Evolutionary conservation across 2,797 vertebrate species (phyloP).

Genomic region (Girardinus metallicus): DNA sequence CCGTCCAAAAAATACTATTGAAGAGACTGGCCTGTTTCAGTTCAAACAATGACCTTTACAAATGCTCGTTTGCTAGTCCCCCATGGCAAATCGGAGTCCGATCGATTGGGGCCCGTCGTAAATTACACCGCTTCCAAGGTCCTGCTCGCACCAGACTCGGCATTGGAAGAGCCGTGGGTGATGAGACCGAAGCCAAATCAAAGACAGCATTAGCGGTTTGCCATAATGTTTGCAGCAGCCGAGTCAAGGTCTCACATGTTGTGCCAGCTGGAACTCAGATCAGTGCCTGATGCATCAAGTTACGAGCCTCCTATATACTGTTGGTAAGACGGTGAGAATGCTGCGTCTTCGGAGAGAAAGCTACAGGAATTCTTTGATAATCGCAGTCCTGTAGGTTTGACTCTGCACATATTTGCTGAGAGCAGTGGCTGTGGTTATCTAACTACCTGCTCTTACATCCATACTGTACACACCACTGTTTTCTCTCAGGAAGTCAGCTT

Average conservation of each 20-base stretch:
- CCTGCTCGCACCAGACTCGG: slow-evolving; percentile 6
- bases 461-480: slow-evolving; percentile 21
- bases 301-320: neutral
- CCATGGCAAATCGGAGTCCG: neutral
- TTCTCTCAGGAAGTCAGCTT: slow-evolving; percentile 25
- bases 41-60: slow-evolving; percentile 16
- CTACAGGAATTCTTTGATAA: slow-evolving; percentile 34
- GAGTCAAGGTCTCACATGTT: slow-evolving; percentile 35
- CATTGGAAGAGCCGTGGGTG: slow-evolving; percentile 1
- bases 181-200: slow-evolving; percentile 32
- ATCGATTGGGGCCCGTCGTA: neutral
- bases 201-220: slow-evolving; percentile 19
- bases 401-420: slow-evolving; percentile 28
- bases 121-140: neutral
- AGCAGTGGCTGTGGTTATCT: slow-evolving; percentile 58
- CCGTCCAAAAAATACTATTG: slow-evolving; percentile 31
- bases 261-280: slow-evolving; percentile 40
- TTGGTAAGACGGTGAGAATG: slow-evolving; percentile 40
- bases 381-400: slow-evolving; percentile 27
- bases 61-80: neutral
- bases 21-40: slow-evolving; percentile 24
- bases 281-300: slow-evolving; percentile 6
- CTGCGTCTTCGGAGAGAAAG: slow-evolving; percentile 31
- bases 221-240: slow-evolving; percentile 23
- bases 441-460: slow-evolving; percentile 50